phyloP scores from a whole-genome alignment of 1,140 invertebrate genomes.

The Drosophila lacteicornis region DNA sequence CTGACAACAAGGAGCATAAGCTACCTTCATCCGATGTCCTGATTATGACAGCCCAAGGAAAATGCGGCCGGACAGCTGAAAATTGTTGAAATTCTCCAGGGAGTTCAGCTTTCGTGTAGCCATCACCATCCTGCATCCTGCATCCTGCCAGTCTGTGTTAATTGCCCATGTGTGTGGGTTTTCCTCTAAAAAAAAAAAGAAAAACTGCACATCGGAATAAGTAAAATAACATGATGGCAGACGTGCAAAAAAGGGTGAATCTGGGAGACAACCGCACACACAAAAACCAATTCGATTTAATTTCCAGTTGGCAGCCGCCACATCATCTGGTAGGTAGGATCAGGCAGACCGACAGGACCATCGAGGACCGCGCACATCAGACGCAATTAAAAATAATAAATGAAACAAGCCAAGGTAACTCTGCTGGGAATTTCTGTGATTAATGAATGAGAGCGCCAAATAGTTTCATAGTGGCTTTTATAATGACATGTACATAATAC shows the following conservation, averaged over 20 bases:
- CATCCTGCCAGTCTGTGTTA: conserved; percentile 59
- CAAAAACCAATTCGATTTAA: conserved; percentile 70
- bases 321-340: conserved; percentile 14
- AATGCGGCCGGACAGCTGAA: conserved; percentile 57
- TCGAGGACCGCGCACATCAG: conserved; percentile 44
- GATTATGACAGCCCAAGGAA: conserved; percentile 82
- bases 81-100: conserved; percentile 63
- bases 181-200: not conserved
- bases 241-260: conserved; percentile 7
- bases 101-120: conserved; percentile 52
- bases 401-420: conserved; percentile 35
- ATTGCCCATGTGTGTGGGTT: conserved; percentile 58
- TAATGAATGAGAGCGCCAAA: conserved; percentile 5
- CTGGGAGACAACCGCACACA: not conserved
- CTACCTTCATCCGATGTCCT: conserved; percentile 71
- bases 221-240: conserved; percentile 54
- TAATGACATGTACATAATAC: conserved; percentile 18
- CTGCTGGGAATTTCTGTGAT: conserved; percentile 14
- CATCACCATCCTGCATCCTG: conserved; percentile 16
- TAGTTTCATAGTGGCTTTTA: conserved; percentile 10
- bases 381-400: conserved; percentile 65
- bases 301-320: conserved; percentile 62
- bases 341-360: not conserved
- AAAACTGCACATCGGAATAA: conserved; percentile 14
- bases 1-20: conserved; percentile 53